These are phyloP conservation scores for Motacilla alba DNA, from an alignment of 2,113 vertebrate species.

Conservation along the genomic window DNA sequence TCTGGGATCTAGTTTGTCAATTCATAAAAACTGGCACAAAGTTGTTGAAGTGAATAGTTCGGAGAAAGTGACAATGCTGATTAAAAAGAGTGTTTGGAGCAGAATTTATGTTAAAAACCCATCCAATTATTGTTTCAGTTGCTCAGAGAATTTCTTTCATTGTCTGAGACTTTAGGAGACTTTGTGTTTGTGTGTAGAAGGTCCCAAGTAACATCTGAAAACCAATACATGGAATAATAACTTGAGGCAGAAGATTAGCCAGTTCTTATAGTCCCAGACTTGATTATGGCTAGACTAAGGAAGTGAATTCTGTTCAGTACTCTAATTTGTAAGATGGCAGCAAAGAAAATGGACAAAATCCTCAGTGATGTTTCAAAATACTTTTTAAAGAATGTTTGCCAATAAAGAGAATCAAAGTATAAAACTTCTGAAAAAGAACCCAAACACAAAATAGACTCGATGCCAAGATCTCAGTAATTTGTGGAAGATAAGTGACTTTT, in stretches of 20 bases:
- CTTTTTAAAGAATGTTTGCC: neutral
- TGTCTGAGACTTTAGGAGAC: neutral
- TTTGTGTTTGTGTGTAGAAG: neutral
- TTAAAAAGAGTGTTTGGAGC: neutral
- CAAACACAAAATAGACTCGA: neutral
- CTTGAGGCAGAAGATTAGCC: neutral
- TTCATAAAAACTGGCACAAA: neutral
- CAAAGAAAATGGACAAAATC: neutral
- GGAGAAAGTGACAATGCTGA: neutral
- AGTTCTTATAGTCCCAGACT: neutral
- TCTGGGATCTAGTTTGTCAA: neutral
- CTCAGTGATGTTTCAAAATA: neutral
- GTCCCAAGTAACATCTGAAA: neutral
- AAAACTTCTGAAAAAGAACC: neutral
- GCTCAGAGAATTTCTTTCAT: neutral
- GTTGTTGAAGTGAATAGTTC: neutral
- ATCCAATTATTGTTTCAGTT: neutral
- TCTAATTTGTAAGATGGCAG: neutral
- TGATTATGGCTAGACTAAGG: neutral
- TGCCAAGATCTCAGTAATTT: neutral
- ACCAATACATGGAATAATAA: neutral
- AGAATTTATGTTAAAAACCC: neutral
- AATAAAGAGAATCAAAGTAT: neutral
- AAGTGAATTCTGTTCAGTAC: neutral
- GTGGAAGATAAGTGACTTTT: neutral